phyloP scores from a whole-genome alignment of 1,140 invertebrate genomes.

The Zophobas morio region DNA sequence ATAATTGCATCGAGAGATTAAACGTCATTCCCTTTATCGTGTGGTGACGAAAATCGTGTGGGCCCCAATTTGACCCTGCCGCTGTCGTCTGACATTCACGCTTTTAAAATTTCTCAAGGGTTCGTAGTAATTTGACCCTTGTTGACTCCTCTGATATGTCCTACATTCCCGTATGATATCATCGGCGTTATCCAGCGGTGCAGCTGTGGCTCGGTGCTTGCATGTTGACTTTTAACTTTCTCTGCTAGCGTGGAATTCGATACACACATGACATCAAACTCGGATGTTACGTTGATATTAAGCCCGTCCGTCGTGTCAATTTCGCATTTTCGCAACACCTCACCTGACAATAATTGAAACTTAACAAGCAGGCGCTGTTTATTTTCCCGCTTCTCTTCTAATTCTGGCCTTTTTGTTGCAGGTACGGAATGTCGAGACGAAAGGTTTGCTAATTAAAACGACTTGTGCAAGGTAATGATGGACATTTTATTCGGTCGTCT shows the following conservation, averaged over 20 bases:
- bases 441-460: slow-evolving; percentile 37
- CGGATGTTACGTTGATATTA: slow-evolving; percentile 40
- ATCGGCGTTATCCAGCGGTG: slow-evolving; percentile 37
- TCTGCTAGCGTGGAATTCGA: slow-evolving; percentile 49
- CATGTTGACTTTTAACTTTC: slow-evolving; percentile 50
- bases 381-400: slow-evolving; percentile 11
- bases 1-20: too few relatives aligned
- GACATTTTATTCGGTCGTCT: slow-evolving; percentile 15
- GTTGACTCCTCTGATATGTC: slow-evolving; percentile 32
- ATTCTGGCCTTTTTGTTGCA: slow-evolving; percentile 31
- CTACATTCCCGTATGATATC: slow-evolving; percentile 39
- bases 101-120: slow-evolving; percentile 20
- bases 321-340: slow-evolving; percentile 32
- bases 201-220: slow-evolving; percentile 38
- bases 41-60: slow-evolving; percentile 27
- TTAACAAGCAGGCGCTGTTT: slow-evolving; percentile 3
- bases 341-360: slow-evolving; percentile 19
- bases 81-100: slow-evolving; percentile 37
- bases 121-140: slow-evolving; percentile 38
- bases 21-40: background rate
- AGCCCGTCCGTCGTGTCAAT: background rate
- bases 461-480: slow-evolving; percentile 41
- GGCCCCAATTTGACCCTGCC: slow-evolving; percentile 25
- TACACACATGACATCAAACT: slow-evolving; percentile 47
- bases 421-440: slow-evolving; percentile 23